A percentile compares a stretch with the other conserved stretches of the same genome.
Evolutionary conservation across 2,888 invertebrate species (phyloP).

Genomic region (Drosophila emarginata): DNA sequence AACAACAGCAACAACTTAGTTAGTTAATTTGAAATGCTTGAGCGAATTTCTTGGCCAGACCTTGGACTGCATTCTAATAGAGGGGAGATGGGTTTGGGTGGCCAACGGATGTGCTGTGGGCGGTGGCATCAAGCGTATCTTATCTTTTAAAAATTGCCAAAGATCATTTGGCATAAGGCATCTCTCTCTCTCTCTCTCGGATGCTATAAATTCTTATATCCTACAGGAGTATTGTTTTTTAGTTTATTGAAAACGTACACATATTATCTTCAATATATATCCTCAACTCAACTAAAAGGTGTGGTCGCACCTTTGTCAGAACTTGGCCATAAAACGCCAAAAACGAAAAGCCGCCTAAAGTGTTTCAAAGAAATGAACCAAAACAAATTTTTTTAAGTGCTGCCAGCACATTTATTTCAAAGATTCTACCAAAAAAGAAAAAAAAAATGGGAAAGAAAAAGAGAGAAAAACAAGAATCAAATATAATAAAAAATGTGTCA

Average conservation of each 20-base stretch:
- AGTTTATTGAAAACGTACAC: neutral
- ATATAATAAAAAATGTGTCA: neutral
- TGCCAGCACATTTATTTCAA: too few species aligned
- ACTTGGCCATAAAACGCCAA: slow-evolving; percentile 34
- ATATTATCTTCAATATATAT: neutral
- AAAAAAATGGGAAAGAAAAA: slow-evolving; percentile 15
- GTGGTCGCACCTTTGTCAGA: slow-evolving; percentile 56
- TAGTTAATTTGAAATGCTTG: slow-evolving; percentile 68
- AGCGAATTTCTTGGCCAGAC: slow-evolving; percentile 66
- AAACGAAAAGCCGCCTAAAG: slow-evolving; percentile 9
- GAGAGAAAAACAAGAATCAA: too few species aligned
- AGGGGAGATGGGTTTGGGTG: slow-evolving; percentile 59
- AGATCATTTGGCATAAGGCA: neutral
- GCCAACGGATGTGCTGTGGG: slow-evolving; percentile 28
- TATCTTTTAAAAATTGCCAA: neutral
- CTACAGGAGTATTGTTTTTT: slow-evolving; percentile 39
- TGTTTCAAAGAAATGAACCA: neutral
- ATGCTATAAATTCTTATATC: slow-evolving; percentile 9
- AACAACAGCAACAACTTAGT: slow-evolving; percentile 17
- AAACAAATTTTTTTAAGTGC: slow-evolving; percentile 24
- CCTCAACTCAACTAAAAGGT: slow-evolving; percentile 41
- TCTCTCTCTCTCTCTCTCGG: neutral
- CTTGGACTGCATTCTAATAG: slow-evolving; percentile 27
- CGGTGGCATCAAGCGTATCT: neutral
- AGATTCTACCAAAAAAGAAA: slow-evolving; percentile 42